A percentile compares a stretch with the other conserved stretches of the same genome.
Conservation (phyloP, 2,888 invertebrate genomes). For the Linnaemya tessellans region DNA sequence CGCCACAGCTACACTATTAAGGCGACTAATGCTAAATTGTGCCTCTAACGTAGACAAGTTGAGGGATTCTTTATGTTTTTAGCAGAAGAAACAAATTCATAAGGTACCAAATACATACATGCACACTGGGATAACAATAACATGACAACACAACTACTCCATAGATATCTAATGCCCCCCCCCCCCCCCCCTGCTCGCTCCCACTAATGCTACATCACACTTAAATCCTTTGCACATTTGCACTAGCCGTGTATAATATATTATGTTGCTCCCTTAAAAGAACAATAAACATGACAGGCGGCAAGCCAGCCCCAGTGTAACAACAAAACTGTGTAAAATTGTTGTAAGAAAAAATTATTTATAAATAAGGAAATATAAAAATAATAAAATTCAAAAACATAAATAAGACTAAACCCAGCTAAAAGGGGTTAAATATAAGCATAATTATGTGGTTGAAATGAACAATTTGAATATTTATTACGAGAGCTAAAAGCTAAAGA, state of each 20-base stretch:
- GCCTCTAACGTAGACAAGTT: conserved; percentile 79
- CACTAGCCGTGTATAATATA: conserved; percentile 2
- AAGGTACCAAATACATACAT: conserved; percentile 14
- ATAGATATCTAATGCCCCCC: neutral
- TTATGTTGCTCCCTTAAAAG: neutral
- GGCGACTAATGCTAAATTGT: conserved; percentile 75
- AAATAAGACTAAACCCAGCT: conserved; percentile 48
- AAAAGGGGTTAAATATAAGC: conserved; percentile 79
- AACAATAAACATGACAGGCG: conserved; percentile 11
- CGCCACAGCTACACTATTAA: conserved; percentile 3
- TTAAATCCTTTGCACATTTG: neutral
- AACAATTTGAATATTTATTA: conserved; percentile 68
- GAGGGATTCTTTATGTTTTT: conserved; percentile 75
- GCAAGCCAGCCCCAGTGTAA: neutral
- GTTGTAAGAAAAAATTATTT: conserved; percentile 3
- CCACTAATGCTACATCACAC: neutral
- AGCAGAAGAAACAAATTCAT: conserved; percentile 50
- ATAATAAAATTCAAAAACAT: conserved; percentile 34
- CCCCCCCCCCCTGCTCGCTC: neutral
- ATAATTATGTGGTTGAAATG: conserved; percentile 78
- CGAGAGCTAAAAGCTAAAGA: conserved; percentile 7
- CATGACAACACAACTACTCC: conserved; percentile 35
- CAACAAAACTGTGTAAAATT: neutral
- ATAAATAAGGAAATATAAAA: conserved; percentile 28
- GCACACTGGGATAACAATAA: conserved; percentile 29